These are phyloP conservation scores for Acronicta alni DNA, from an alignment of 2,888 invertebrate genomes.

Conservation along the genomic window DNA sequence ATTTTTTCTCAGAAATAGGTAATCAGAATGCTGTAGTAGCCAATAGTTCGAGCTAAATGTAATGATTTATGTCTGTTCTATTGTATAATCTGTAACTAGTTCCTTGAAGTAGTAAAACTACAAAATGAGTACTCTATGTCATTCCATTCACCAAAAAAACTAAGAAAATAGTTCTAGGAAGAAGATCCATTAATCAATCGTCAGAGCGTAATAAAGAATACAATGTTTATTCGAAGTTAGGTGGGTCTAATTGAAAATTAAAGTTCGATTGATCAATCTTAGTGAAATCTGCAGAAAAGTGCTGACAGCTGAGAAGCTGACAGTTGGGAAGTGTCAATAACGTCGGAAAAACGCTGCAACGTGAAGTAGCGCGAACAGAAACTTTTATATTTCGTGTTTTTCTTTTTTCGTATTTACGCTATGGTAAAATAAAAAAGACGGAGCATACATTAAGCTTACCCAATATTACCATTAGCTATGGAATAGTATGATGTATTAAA, in stretches of 20 bases:
- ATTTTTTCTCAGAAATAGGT: no score
- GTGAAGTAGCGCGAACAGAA: conserved; percentile 9
- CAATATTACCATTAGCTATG: no score
- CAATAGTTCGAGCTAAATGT: not conserved
- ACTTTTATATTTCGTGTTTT: no score
- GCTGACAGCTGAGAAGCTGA: conserved; percentile 73
- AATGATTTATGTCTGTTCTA: not conserved
- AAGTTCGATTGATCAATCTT: conserved; percentile 77
- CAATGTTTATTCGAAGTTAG: conserved; percentile 25
- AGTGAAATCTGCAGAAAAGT: conserved; percentile 66
- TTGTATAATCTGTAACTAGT: no score
- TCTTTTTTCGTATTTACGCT: no score
- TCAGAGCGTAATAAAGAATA: conserved; percentile 15
- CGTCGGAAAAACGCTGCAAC: conserved; percentile 57
- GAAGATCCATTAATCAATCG: conserved; percentile 32
- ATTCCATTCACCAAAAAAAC: not conserved
- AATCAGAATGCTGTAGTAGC: no score
- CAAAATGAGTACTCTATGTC: no score
- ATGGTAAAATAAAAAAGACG: no score
- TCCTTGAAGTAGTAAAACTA: no score
- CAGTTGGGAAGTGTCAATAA: conserved; percentile 63
- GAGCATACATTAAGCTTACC: conserved; percentile 1
- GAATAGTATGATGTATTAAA: no score
- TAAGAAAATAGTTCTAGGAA: not conserved
- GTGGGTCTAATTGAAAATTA: conserved; percentile 67